Evolutionary conservation across 2,888 invertebrate genomes (phyloP).

Genomic region (Agrochola macilenta): DNA sequence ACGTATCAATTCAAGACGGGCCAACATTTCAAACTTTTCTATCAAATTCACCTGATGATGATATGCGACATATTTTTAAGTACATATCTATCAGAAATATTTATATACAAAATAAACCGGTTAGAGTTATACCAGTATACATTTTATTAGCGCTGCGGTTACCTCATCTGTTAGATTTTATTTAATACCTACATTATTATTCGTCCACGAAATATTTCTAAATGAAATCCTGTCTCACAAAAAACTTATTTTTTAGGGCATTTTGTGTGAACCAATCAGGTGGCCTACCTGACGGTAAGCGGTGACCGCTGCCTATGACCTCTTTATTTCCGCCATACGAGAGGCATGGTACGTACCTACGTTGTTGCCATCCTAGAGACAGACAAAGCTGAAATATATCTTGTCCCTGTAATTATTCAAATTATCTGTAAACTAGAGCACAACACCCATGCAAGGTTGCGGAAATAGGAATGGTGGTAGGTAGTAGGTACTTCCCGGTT

Average conservation of each 20-base stretch:
- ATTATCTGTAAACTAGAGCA: background rate
- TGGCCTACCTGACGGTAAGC: background rate
- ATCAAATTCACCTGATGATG: slow-evolving; percentile 12
- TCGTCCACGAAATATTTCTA: background rate
- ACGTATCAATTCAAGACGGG: slow-evolving; percentile 8
- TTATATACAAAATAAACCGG: slow-evolving; percentile 48
- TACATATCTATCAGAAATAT: slow-evolving; percentile 10
- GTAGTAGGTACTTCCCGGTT: no score
- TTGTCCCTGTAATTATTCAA: background rate
- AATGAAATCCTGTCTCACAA: background rate
- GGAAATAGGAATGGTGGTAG: background rate
- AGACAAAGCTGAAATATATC: background rate
- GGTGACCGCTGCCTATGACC: background rate
- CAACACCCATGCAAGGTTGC: background rate
- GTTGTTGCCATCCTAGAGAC: background rate
- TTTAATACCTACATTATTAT: slow-evolving; percentile 21
- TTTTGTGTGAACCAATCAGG: background rate
- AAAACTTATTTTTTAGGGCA: background rate
- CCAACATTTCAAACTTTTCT: slow-evolving; percentile 30
- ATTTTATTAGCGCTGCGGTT: slow-evolving; percentile 33
- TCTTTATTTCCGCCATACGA: background rate
- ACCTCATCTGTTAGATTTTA: slow-evolving; percentile 22
- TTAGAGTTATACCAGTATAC: slow-evolving; percentile 19
- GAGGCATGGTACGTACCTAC: no score
- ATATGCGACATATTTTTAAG: slow-evolving; percentile 29